A percentile compares a stretch with the other conserved stretches of the same genome.
phyloP scores from a whole-genome alignment of 2,113 vertebrate genomes.

The Tachysurus vachellii region DNA sequence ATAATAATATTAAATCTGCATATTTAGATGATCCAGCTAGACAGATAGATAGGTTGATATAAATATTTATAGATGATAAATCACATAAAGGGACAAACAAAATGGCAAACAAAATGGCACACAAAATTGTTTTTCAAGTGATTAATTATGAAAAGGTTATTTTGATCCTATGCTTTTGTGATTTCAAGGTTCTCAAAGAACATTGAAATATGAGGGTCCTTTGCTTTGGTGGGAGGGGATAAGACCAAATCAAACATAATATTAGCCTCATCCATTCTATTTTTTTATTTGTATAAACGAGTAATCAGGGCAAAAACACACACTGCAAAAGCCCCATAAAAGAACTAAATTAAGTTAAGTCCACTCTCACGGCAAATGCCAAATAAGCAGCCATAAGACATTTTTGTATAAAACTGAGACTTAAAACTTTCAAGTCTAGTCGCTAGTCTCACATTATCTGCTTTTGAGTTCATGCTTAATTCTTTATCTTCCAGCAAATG shows the following conservation, averaged over 20 bases:
- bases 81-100: too few relatives aligned
- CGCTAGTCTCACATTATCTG: not conserved
- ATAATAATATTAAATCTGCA: not conserved
- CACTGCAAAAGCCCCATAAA: not conserved
- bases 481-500: slow-evolving; percentile 10
- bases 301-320: slow-evolving; percentile 60
- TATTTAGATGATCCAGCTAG: not conserved
- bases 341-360: not conserved
- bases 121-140: not conserved
- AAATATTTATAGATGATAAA: not conserved
- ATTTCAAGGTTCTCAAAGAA: slow-evolving; percentile 51
- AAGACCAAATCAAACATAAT: slow-evolving; percentile 68
- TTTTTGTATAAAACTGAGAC: slow-evolving; percentile 32
- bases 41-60: not conserved
- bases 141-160: not conserved
- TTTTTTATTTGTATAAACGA: slow-evolving; percentile 61
- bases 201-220: slow-evolving; percentile 37
- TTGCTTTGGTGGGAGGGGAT: slow-evolving; percentile 49
- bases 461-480: not conserved
- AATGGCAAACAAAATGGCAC: not conserved
- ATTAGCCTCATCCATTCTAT: slow-evolving; percentile 39
- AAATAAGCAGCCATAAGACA: slow-evolving; percentile 27
- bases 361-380: slow-evolving; percentile 31
- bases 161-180: slow-evolving; percentile 5
- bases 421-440: slow-evolving; percentile 36